These are phyloP conservation scores for Ivindomyrus marchei DNA, from an alignment of 2,113 vertebrate species.

Conservation along the genomic window DNA sequence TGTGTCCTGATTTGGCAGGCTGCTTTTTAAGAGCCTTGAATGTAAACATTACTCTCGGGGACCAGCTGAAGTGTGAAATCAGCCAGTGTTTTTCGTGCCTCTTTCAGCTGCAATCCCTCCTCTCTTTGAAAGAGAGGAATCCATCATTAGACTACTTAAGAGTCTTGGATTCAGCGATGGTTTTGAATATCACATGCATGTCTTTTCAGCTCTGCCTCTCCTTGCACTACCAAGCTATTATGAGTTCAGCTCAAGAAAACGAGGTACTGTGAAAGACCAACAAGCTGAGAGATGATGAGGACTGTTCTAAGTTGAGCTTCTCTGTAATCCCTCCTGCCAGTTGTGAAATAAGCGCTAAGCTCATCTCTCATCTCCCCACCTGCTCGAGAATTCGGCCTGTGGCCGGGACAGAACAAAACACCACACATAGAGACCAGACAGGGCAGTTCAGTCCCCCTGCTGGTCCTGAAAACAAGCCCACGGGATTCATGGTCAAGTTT, in stretches of 20 bases:
- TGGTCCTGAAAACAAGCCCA: neutral
- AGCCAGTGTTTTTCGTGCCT: neutral
- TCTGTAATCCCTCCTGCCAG: neutral
- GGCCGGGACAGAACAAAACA: neutral
- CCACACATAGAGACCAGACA: neutral
- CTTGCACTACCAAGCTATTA: neutral
- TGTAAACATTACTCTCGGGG: neutral
- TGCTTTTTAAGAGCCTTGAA: neutral
- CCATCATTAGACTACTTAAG: neutral
- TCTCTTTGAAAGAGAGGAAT: neutral
- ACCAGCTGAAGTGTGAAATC: neutral
- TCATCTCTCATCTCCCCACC: slow-evolving; percentile 16
- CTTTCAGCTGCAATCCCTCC: neutral
- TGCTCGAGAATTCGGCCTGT: neutral
- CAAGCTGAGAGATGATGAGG: neutral
- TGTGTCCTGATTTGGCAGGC: neutral
- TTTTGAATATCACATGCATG: neutral
- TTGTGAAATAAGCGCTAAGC: neutral
- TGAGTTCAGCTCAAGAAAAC: neutral
- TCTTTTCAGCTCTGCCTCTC: neutral
- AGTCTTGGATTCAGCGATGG: neutral
- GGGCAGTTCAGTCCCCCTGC: neutral
- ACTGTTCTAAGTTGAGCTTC: neutral
- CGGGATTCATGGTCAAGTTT: neutral
- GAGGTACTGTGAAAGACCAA: neutral